Conservation (phyloP, 2,113 vertebrate genomes). For the Melanerpes formicivorus region DNA sequence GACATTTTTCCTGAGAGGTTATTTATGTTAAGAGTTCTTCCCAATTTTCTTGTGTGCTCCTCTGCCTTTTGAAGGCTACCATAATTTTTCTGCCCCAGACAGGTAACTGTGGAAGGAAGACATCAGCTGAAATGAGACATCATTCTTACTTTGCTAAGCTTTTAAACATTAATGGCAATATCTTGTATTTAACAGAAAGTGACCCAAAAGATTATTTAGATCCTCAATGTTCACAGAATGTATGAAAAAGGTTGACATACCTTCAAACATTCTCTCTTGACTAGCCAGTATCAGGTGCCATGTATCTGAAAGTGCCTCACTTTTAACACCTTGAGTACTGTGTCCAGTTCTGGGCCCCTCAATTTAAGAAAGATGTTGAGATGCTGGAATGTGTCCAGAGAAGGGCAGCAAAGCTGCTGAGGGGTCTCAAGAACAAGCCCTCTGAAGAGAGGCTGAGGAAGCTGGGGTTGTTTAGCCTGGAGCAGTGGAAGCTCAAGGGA, state of each 20-base stretch:
- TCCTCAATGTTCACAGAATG: background rate
- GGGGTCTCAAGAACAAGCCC: too few relatives aligned
- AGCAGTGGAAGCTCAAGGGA: too few relatives aligned
- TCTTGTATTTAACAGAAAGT: background rate
- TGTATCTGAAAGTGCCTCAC: background rate
- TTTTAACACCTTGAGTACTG: background rate
- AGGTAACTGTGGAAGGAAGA: background rate
- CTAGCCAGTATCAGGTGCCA: background rate
- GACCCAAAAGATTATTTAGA: background rate
- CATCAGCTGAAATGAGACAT: background rate
- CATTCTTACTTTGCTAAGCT: background rate
- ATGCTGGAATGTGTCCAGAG: too few relatives aligned
- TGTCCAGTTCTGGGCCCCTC: too few relatives aligned
- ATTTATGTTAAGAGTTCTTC: background rate
- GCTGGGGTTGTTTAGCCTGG: too few relatives aligned
- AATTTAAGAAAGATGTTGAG: too few relatives aligned
- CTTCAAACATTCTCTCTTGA: background rate
- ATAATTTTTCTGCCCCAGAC: background rate
- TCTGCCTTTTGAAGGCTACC: background rate
- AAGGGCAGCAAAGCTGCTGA: too few relatives aligned
- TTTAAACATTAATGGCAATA: background rate
- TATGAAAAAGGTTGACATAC: background rate
- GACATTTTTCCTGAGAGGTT: background rate
- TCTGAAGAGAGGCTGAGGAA: too few relatives aligned
- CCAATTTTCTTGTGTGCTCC: background rate